Evolutionary conservation across 2,113 vertebrate species (phyloP).

Genomic region (Bubo blakistoni): DNA sequence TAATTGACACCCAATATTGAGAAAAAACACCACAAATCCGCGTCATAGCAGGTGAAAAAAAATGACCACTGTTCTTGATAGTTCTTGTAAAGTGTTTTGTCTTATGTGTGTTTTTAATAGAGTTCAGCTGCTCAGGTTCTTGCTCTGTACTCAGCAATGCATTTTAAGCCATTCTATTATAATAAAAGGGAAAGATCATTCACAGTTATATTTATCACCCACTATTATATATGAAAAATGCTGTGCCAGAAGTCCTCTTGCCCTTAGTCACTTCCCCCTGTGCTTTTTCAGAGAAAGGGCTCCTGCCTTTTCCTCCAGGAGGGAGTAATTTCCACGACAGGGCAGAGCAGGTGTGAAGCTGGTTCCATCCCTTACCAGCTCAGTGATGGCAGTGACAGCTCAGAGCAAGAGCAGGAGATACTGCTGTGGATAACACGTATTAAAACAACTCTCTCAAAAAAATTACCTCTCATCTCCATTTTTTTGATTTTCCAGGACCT

Average conservation of each 20-base stretch:
- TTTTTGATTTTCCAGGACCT: background rate
- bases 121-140: background rate
- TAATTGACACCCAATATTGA: background rate
- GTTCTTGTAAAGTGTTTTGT: background rate
- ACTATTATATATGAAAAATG: background rate
- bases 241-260: background rate
- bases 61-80: background rate
- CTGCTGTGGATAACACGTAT: background rate
- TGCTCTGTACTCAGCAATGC: background rate
- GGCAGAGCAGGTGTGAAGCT: background rate
- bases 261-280: background rate
- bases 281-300: background rate
- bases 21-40: background rate
- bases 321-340: accelerated
- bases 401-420: background rate
- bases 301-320: background rate
- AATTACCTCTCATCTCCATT: background rate
- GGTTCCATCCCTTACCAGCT: background rate
- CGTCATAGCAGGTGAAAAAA: background rate
- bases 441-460: background rate
- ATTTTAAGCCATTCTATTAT: background rate
- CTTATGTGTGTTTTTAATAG: background rate
- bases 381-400: background rate
- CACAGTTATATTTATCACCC: background rate
- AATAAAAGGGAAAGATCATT: background rate